These are phyloP conservation scores for Diadumene lineata DNA, from an alignment of 92 coral and sea anemone species.

Conservation along the genomic window DNA sequence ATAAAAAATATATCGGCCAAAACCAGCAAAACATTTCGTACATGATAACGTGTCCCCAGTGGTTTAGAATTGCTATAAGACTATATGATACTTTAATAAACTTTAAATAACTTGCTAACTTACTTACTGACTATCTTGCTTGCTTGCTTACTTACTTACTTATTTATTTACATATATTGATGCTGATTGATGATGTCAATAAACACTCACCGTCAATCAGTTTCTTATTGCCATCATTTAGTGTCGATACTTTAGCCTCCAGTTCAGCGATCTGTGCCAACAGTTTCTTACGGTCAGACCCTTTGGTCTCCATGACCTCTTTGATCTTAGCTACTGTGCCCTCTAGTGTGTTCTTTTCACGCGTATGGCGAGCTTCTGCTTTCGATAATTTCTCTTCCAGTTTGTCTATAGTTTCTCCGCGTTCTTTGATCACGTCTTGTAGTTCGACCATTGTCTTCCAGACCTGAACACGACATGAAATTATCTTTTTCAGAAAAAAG, in stretches of 20 bases:
- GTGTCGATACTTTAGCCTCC: conserved; percentile 7
- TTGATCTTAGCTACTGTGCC: conserved; percentile 38
- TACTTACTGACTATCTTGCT: too few relatives aligned
- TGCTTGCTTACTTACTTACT: too few relatives aligned
- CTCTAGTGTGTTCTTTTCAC: conserved; percentile 40
- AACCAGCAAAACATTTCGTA: too few relatives aligned
- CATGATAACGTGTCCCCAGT: too few relatives aligned
- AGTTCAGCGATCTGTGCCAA: conserved; percentile 12
- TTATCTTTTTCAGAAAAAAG: too few relatives aligned
- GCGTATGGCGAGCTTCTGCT: conserved; percentile 9
- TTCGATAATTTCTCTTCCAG: conserved; percentile 42
- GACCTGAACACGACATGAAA: conserved; percentile 22
- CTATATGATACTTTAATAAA: too few relatives aligned
- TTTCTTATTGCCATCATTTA: conserved; percentile 1
- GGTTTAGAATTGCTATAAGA: too few relatives aligned
- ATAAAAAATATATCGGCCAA: too few relatives aligned
- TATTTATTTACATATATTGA: too few relatives aligned
- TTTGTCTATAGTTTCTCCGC: conserved; percentile 46
- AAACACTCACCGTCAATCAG: conserved; percentile 15
- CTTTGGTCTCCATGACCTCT: conserved; percentile 35
- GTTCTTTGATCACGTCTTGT: conserved; percentile 58
- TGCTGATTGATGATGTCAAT: background rate
- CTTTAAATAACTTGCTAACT: too few relatives aligned
- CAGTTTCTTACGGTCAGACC: conserved; percentile 22
- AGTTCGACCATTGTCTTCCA: conserved; percentile 50